Conservation (phyloP, 2,113 vertebrate genomes). For the Petromus typicus region DNA sequence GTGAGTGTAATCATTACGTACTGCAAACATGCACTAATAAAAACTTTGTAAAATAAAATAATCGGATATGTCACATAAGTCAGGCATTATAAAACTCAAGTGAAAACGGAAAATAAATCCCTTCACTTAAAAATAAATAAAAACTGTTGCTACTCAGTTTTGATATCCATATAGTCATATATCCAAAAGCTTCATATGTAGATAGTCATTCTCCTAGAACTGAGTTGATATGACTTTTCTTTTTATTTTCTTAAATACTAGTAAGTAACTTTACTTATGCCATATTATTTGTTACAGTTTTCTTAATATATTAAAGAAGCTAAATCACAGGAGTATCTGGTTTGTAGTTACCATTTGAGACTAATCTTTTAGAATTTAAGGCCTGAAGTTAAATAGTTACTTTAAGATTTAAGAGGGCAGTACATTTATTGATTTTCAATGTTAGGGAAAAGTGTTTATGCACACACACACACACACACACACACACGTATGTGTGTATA, state of each 20-base stretch:
- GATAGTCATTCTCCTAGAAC: not conserved
- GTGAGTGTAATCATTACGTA: not conserved
- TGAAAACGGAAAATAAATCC: slow-evolving; percentile 15
- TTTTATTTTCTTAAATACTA: not conserved
- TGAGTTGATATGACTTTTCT: not conserved
- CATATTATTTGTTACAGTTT: not conserved
- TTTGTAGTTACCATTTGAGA: not conserved
- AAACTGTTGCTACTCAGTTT: slow-evolving; percentile 22
- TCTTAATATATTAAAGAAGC: not conserved
- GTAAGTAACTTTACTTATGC: slow-evolving; percentile 1
- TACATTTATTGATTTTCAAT: not conserved
- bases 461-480: too few relatives aligned
- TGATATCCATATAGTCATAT: not conserved
- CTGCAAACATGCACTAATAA: not conserved
- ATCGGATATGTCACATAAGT: slow-evolving; percentile 11
- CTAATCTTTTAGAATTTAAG: not conserved
- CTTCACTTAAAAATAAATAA: slow-evolving; percentile 22
- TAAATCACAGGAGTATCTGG: not conserved
- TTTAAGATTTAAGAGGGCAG: not conserved
- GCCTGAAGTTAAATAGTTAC: not conserved
- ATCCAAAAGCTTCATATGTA: not conserved
- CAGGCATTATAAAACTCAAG: slow-evolving; percentile 42
- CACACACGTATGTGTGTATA: too few relatives aligned
- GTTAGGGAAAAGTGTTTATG: not conserved
- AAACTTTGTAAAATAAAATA: not conserved